Evolutionary conservation across 37 sponge, comb jelly and placozoan genomes (phyloP), one percentile per base, ranked within the genome.

Genomic region (Hormiphora californensis): DNA sequence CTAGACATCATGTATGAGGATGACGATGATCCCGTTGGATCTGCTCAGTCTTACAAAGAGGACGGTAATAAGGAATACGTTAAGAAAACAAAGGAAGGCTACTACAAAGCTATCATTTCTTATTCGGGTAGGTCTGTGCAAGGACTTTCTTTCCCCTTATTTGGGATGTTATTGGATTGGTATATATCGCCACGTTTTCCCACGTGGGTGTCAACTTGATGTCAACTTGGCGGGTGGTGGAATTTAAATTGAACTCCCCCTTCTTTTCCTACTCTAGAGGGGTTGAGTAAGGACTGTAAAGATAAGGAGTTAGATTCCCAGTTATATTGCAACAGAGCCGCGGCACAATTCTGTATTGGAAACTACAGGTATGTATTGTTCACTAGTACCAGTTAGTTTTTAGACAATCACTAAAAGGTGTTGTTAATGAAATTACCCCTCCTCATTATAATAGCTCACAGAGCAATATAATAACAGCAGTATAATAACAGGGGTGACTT

Each of bases 1-100:
- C 46, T 73, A n/a, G 81, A 73, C 23, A 73, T 73, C 46, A 73
- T 73, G 81, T 73, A 73, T 30, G 81, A 33, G 1, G 81, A 73
- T 73, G 81, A 73, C 19, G 81, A 73, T 8, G 81, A 73, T 73
- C 25, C 43, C 7, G 81, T 43, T 43, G 41, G 44, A 23, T 27
- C 32, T 41, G 81, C 81, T 19, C 35, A 3, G 22, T 25, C 46
- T 73, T 73, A 73, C 44, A 73, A 73, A 73, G 81, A 73, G 21
- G 81, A 73, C 25, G 81, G 81, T 21, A 73, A 73, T 41, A 36
- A n/a, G 19, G 81, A 73, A 30, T 73, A 73, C 81, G 43, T 43
- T 23, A 73, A 73, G 81, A 46, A 46, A 3, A 73, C 81, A n/a
- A 27, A 27, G 19, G 81, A 73, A 41, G 81, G 81, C 1, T 73